Percentiles rank a stretch among this genome's conserved stretches.
Conservation (phyloP, 2,888 invertebrate genomes). For the Leptinotarsa tumamoca region DNA sequence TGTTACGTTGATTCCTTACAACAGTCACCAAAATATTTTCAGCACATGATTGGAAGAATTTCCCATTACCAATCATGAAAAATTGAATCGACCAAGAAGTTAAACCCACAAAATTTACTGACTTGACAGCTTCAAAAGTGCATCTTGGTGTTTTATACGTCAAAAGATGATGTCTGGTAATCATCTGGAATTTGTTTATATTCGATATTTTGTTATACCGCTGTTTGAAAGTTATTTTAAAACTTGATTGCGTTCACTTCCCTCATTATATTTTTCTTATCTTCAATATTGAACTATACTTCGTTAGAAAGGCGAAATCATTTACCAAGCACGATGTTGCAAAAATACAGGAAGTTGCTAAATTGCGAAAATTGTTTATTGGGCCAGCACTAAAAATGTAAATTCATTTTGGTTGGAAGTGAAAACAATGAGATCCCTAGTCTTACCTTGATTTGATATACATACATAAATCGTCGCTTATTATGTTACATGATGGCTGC, state of each 20-base stretch:
- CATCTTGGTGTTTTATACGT: too few species aligned
- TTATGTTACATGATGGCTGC: constrained; percentile 38
- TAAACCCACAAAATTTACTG: too few species aligned
- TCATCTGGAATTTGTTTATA: too few species aligned
- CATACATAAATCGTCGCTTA: constrained; percentile 4
- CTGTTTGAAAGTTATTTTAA: too few species aligned
- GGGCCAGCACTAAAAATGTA: constrained; percentile 23
- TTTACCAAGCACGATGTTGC: neutral
- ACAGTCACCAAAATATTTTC: neutral
- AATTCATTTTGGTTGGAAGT: constrained; percentile 23
- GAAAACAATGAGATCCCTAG: constrained; percentile 26
- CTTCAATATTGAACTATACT: neutral
- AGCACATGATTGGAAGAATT: too few species aligned
- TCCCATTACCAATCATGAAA: too few species aligned
- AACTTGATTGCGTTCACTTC: neutral
- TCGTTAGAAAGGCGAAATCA: neutral
- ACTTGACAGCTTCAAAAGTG: too few species aligned
- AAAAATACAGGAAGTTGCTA: constrained; percentile 6
- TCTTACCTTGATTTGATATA: constrained; percentile 6
- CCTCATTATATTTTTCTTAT: neutral
- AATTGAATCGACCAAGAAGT: too few species aligned
- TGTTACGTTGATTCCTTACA: neutral
- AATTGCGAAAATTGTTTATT: constrained; percentile 28
- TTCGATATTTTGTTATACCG: too few species aligned
- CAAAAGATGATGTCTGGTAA: too few species aligned